Conservation (phyloP, 1,140 invertebrate genomes). For the Drosophila simulans region DNA sequence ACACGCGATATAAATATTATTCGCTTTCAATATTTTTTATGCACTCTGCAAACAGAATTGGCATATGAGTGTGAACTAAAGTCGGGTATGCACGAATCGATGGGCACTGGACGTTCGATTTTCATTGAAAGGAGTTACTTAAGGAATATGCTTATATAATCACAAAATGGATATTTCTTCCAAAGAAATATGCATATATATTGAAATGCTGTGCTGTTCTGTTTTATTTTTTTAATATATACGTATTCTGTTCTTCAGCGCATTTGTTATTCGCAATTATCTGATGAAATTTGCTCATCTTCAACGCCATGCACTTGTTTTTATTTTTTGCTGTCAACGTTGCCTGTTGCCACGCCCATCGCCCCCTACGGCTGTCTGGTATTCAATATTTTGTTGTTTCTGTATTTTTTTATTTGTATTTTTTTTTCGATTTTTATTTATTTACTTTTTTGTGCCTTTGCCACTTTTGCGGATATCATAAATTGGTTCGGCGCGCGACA, state of each 20-base stretch:
- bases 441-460: conserved; percentile 41
- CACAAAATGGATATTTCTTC: no score
- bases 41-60: conserved; percentile 18
- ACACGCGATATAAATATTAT: conserved; percentile 68
- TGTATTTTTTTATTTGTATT: conserved; percentile 10
- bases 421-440: conserved; percentile 32
- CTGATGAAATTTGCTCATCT: not conserved
- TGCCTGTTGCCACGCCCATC: conserved; percentile 38
- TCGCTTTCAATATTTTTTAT: conserved; percentile 56
- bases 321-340: conserved; percentile 64
- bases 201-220: no score
- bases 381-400: conserved; percentile 10
- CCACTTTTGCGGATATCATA: conserved; percentile 80
- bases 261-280: conserved; percentile 45
- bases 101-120: not conserved
- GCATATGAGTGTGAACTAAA: not conserved
- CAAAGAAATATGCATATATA: no score
- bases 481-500: conserved; percentile 76
- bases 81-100: conserved; percentile 6
- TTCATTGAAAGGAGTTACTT: no score
- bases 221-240: no score
- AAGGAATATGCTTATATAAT: no score
- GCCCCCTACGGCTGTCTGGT: conserved; percentile 11
- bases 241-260: conserved; percentile 10
- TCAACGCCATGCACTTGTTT: conserved; percentile 19